phyloP scores from a whole-genome alignment of 2,797 vertebrate species.

The Telmatherina bonti region DNA sequence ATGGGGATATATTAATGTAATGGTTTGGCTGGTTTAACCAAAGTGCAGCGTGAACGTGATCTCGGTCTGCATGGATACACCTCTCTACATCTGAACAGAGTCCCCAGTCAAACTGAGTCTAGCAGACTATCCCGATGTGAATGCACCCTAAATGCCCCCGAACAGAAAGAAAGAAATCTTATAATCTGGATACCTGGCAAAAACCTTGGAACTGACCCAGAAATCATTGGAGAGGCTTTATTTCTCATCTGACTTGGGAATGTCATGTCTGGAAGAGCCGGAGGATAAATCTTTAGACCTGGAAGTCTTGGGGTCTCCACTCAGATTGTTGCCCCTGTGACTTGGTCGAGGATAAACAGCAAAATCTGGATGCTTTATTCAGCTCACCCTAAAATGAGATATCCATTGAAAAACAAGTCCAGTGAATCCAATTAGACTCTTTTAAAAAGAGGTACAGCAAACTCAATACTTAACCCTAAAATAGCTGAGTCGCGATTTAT shows the following conservation, averaged over 20 bases:
- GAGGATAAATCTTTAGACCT: too few relatives aligned
- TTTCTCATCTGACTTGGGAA: background rate
- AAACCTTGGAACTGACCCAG: background rate
- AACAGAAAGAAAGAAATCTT: background rate
- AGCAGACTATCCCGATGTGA: too few relatives aligned
- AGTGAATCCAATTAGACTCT: background rate
- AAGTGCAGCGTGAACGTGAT: too few relatives aligned
- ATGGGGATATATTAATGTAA: too few relatives aligned
- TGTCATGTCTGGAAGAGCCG: background rate
- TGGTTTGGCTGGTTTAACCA: too few relatives aligned
- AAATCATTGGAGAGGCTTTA: background rate
- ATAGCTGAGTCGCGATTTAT: constrained; percentile 11
- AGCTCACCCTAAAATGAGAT: background rate
- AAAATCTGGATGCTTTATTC: background rate
- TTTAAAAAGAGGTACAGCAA: background rate
- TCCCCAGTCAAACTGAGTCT: too few relatives aligned
- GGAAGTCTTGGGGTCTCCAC: background rate
- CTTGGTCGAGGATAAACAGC: background rate
- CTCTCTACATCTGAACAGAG: too few relatives aligned
- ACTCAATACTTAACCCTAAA: constrained; percentile 18
- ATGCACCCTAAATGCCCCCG: too few relatives aligned
- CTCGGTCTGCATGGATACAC: too few relatives aligned
- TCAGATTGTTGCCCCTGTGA: background rate
- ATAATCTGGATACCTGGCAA: background rate
- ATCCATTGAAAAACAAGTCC: background rate